Evolutionary conservation across 2,113 vertebrate genomes (phyloP), one percentile per base, ranked within the genome.

Genomic region (Tupaia tana): DNA sequence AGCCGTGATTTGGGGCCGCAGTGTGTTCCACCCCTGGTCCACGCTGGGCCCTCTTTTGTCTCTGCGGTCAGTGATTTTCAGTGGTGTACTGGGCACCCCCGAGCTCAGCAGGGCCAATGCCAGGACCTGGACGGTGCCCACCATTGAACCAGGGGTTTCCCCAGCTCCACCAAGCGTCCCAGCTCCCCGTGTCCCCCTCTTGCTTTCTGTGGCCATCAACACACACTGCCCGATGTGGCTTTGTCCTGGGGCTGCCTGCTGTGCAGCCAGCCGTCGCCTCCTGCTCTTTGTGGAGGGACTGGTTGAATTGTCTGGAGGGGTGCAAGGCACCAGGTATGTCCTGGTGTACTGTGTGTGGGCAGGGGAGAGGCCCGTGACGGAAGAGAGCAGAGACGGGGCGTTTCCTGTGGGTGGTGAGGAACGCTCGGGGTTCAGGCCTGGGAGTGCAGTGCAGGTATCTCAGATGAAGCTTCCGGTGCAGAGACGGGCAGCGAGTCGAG

Each of bases 1-100:
- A 0, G 0, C 11, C 14, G 0, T 5, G 0, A 27, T 2, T 54
- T n/a, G 3, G 10, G 77, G 24, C 24, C 12, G 6, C 0, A 0
- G 0, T 19, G 0, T 3, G 34, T 19, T n/a, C 43, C 0, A 0
- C 15, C 10, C 0, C 13, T 0, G n/a, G 54, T 56, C 24, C 63
- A 0, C 1, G 16, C 1, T 0, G 6, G 75, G 1, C 64, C 52
- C 56, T 43, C 31, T 24, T n/a, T 29, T 1, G 16, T 63, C 29
- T 66, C 7, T 34, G 13, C 4, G 1, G 43, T 19, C 19, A 8
- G 6, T 54, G 20, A 9, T 34, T 87, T 64, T 31, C 63, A 7
- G 0, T 1, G 3, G 1, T 1, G 3, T 20, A 1, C 4, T 2
- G 6, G 63, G 31, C 9, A 16, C 73, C 71, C 4, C 20, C 0